Percentiles rank a stretch among this genome's conserved stretches.
These are phyloP conservation scores for Neoitamus cyanurus DNA, from an alignment of 2,888 invertebrate genomes.

Conservation along the genomic window DNA sequence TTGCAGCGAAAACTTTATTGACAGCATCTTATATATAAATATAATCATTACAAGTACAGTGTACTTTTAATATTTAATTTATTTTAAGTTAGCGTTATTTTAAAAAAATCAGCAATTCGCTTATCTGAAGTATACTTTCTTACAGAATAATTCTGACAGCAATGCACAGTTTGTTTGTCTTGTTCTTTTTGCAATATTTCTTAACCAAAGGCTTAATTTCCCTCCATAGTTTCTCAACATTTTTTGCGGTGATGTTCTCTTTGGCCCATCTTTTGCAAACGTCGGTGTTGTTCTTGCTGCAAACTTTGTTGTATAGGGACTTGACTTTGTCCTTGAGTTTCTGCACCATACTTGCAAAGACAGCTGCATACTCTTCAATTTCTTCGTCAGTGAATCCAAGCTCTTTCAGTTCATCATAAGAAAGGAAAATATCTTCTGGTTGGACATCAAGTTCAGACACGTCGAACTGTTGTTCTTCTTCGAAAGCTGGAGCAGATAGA, in stretches of 20 bases:
- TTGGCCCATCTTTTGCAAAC: constrained; percentile 26
- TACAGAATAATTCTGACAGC: background rate
- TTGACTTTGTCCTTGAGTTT: background rate
- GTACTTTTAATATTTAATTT: too few relatives aligned
- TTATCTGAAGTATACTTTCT: background rate
- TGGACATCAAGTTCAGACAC: background rate
- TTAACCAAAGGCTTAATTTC: constrained; percentile 15
- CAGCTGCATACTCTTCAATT: background rate
- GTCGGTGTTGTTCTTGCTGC: constrained; percentile 1
- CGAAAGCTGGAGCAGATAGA: background rate
- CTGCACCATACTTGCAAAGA: background rate
- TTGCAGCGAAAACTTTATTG: too few relatives aligned
- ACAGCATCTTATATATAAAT: too few relatives aligned
- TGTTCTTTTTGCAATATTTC: background rate
- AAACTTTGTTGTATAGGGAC: constrained; percentile 8
- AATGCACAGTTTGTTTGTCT: background rate
- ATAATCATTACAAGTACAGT: too few relatives aligned
- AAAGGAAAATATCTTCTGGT: background rate
- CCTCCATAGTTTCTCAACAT: constrained; percentile 3
- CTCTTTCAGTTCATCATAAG: background rate
- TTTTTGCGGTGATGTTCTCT: constrained; percentile 4
- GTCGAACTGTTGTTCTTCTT: background rate
- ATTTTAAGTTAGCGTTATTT: too few relatives aligned
- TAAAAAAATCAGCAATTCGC: too few relatives aligned
- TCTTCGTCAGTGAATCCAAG: background rate